Evolutionary conservation across 2,113 vertebrate species (phyloP), one percentile per base, ranked within the genome.

Genomic region (Malaclemys terrapin): DNA sequence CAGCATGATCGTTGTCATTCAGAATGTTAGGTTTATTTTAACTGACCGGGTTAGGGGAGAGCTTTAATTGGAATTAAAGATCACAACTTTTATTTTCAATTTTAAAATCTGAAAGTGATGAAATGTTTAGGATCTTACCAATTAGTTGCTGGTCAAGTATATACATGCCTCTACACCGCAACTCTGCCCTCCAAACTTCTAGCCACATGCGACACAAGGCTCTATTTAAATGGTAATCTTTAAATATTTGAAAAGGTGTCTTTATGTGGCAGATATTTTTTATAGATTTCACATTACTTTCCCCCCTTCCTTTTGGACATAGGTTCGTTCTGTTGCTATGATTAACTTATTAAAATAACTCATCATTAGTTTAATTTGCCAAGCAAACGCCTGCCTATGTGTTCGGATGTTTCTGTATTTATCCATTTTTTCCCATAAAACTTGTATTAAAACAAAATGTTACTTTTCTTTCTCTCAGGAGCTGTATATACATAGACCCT

Each of bases 371-470:
- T 97, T 95, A 92, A 98, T 98, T 95, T 80, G 92, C 88, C 93
- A 93, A 45, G 35, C 95, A 97, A 98, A 95, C 92, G 93, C 93
- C 97, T 95, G 78, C 94, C 93, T 94, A 65, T n/a, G 90, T 50
- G 84, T 94, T 95, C 93, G 50, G 95, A 94, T 85, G 93, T 97
- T 98, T 98, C 98, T 96, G 94, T 98, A 97, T 98, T 98, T 97
- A 94, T 94, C 88, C 93, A 94, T 95, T 91, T 97, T 92, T 95
- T 90, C 94, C 96, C 97, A 96, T 97, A 97, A 98, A 98, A 98
- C 98, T 98, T 99, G 98, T 97, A 98, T 99, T 98, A 98, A 98
- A 98, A 98, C 98, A 98, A 94, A 99, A 98, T 98, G 98, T 98
- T 98, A 98, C 98, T 98, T 97, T 98, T 96, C 97, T 98, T 97